phyloP scores from a whole-genome alignment of 2,888 invertebrate genomes.

The Nomada ruficornis region DNA sequence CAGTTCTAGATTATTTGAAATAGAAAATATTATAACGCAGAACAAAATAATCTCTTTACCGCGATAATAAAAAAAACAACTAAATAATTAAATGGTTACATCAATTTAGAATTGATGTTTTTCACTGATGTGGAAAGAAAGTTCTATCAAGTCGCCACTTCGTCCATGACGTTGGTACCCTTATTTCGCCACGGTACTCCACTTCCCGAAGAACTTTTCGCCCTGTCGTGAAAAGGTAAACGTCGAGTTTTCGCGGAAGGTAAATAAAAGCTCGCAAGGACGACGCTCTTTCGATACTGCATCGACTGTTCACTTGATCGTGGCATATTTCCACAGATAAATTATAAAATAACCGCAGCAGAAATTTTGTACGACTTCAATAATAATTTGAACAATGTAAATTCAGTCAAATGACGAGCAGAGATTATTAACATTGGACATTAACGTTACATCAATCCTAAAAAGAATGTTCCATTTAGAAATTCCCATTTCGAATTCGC shows the following conservation, averaged over 20 bases:
- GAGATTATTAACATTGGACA: no score
- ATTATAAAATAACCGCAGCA: conserved; percentile 21
- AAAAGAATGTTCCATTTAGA: not conserved
- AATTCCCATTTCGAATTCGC: not conserved
- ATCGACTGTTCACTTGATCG: conserved; percentile 29
- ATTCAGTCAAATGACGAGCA: no score
- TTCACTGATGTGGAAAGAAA: not conserved
- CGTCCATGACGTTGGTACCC: conserved; percentile 17
- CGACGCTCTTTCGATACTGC: conserved; percentile 18
- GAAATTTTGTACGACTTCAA: not conserved
- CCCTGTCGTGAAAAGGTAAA: conserved; percentile 52
- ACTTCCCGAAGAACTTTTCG: conserved; percentile 31
- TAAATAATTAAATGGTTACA: no score
- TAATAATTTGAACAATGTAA: no score
- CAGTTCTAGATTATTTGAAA: no score
- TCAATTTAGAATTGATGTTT: no score
- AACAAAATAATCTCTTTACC: no score
- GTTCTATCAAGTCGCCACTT: conserved; percentile 15
- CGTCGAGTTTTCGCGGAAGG: conserved; percentile 46
- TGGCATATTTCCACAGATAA: conserved; percentile 1
- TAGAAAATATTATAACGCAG: no score
- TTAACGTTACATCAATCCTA: no score
- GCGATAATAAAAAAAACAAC: no score
- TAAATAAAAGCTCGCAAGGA: conserved; percentile 43
- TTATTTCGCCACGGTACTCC: conserved; percentile 41